Conservation (phyloP, 2,888 invertebrate species). For the Panopea generosa region DNA sequence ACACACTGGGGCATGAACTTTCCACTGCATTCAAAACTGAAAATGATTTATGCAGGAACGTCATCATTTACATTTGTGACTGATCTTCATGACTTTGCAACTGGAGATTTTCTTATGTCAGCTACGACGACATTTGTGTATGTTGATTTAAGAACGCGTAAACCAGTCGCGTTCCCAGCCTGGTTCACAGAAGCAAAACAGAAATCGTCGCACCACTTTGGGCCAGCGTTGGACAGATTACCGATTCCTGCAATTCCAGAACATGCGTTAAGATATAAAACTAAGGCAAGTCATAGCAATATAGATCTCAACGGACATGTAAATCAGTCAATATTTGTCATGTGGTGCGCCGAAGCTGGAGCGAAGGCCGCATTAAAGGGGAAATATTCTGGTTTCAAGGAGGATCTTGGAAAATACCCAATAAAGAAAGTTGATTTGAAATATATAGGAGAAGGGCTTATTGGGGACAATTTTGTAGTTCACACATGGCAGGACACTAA, state of each 20-base stretch:
- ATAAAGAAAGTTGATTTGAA: slow-evolving; percentile 29
- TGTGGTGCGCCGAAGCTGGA: slow-evolving; percentile 52
- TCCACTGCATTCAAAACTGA: slow-evolving; percentile 21
- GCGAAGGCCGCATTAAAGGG: slow-evolving; percentile 41
- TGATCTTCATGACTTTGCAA: slow-evolving; percentile 11
- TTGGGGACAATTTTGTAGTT: slow-evolving; percentile 29
- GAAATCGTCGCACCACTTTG: slow-evolving; percentile 2
- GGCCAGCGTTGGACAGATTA: slow-evolving; percentile 22
- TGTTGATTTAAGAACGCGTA: slow-evolving; percentile 42
- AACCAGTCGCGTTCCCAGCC: slow-evolving; percentile 32
- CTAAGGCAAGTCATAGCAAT: slow-evolving; percentile 30
- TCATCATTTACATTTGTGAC: slow-evolving; percentile 40
- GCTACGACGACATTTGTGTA: slow-evolving; percentile 42
- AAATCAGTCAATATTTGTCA: slow-evolving; percentile 49
- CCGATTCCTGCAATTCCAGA: slow-evolving; percentile 21
- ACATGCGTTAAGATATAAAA: slow-evolving; percentile 25
- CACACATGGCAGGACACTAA: slow-evolving; percentile 44
- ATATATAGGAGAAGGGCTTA: slow-evolving; percentile 42
- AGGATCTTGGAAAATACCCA: slow-evolving; percentile 42
- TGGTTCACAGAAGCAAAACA: slow-evolving; percentile 33
- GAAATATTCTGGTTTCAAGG: slow-evolving; percentile 24
- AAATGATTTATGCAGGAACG: slow-evolving; percentile 31
- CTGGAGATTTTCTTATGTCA: slow-evolving; percentile 10
- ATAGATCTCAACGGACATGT: slow-evolving; percentile 51
- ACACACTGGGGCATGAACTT: slow-evolving; percentile 43